A percentile compares a stretch with the other conserved stretches of the same genome.
Conservation (phyloP, 2,113 vertebrate genomes). For the Chinchilla lanigera region DNA sequence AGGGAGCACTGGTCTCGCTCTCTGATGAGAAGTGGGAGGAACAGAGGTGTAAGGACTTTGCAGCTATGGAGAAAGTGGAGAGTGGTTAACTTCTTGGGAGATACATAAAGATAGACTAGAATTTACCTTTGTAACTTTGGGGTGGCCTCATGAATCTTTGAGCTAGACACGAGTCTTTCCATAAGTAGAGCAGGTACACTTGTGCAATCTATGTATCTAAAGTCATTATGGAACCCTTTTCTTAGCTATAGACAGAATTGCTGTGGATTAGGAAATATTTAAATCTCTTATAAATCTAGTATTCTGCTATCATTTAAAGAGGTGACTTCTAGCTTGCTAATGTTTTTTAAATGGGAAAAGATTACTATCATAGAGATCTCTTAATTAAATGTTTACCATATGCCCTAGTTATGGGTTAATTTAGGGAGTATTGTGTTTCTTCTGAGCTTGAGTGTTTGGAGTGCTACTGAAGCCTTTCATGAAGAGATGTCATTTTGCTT, state of each 20-base stretch:
- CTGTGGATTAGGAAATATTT: neutral
- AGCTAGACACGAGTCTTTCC: neutral
- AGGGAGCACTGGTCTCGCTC: neutral
- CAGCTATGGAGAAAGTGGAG: neutral
- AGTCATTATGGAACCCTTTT: neutral
- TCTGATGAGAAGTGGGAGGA: neutral
- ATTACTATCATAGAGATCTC: neutral
- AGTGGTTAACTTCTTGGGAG: neutral
- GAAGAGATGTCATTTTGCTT: neutral
- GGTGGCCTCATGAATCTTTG: neutral
- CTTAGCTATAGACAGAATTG: neutral
- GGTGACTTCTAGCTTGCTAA: neutral
- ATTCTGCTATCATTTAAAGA: neutral
- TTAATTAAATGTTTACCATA: neutral
- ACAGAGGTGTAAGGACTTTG: accelerated
- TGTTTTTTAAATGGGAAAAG: neutral
- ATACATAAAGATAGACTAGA: neutral
- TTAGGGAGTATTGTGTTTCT: neutral
- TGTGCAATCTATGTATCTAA: accelerated
- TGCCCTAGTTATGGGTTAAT: neutral
- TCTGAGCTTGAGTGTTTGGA: neutral
- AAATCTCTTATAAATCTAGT: neutral
- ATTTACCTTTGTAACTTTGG: neutral
- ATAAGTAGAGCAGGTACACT: neutral
- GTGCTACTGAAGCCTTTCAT: neutral